These are phyloP conservation scores for Macrophya annulata DNA, from an alignment of 2,888 invertebrate genomes.

Conservation along the genomic window DNA sequence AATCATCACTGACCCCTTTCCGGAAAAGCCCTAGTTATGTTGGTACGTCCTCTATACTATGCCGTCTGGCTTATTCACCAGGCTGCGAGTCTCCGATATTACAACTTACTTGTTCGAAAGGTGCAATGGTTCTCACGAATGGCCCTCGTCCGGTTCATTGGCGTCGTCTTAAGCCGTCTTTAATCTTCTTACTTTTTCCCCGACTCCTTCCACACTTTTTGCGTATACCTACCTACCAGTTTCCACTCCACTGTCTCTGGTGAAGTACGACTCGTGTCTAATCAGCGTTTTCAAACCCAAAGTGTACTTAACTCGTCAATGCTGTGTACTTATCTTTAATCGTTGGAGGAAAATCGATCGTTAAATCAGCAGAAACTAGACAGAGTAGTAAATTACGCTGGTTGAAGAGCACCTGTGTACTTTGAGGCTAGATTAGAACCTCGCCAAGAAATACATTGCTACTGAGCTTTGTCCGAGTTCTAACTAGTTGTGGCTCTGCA, in stretches of 20 bases:
- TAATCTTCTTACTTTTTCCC: conserved; percentile 47
- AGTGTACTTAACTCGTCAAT: conserved; percentile 51
- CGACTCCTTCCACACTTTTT: conserved; percentile 40
- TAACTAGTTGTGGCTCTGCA: conserved; percentile 26
- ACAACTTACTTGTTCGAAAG: conserved; percentile 48
- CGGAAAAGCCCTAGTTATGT: background rate
- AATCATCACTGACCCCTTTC: conserved; percentile 35
- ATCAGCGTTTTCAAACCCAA: conserved; percentile 49
- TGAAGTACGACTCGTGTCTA: conserved; percentile 47
- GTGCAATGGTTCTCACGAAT: conserved; percentile 45
- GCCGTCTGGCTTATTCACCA: background rate
- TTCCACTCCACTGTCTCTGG: conserved; percentile 29
- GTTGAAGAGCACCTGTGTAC: conserved; percentile 8
- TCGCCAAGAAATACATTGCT: conserved; percentile 73
- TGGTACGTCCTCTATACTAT: background rate
- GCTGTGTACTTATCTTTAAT: conserved; percentile 48
- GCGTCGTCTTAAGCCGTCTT: conserved; percentile 46
- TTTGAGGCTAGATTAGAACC: conserved; percentile 72
- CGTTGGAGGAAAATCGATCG: conserved; percentile 44
- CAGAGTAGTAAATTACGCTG: conserved; percentile 4
- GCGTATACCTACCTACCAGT: conserved; percentile 22
- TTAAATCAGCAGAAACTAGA: conserved; percentile 49
- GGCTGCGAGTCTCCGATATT: background rate
- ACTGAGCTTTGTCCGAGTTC: conserved; percentile 72
- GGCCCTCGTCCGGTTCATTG: conserved; percentile 40